Conservation (phyloP, 1,140 invertebrate species). For the Listronotus oregonensis region DNA sequence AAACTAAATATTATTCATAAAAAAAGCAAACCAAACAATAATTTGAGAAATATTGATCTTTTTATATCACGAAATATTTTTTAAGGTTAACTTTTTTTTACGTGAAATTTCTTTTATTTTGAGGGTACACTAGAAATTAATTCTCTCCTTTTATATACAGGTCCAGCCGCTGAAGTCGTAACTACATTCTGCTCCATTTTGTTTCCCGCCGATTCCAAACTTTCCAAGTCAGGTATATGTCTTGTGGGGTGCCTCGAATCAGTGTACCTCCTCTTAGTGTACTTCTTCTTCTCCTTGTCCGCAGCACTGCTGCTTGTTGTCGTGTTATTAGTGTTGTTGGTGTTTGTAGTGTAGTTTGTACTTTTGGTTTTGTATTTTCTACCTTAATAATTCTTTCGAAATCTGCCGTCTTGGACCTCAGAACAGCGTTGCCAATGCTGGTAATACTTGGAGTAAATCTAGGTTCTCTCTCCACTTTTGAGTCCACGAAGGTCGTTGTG, state of each 20-base stretch:
- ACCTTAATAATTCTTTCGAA: constrained; percentile 64
- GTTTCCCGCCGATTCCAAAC: constrained; percentile 49
- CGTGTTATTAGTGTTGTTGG: constrained; percentile 54
- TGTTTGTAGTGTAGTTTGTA: constrained; percentile 46
- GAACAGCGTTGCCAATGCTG: constrained; percentile 68
- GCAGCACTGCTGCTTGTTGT: constrained; percentile 48
- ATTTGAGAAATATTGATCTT: no score
- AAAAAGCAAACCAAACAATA: no score
- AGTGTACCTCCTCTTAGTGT: constrained; percentile 66
- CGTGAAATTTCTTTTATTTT: no score
- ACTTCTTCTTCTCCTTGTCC: constrained; percentile 62
- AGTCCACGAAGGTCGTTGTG: constrained; percentile 31
- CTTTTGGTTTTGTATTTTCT: constrained; percentile 48
- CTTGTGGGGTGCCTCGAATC: constrained; percentile 66
- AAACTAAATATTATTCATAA: no score
- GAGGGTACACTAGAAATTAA: constrained; percentile 75
- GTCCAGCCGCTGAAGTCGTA: constrained; percentile 49
- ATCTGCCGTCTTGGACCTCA: constrained; percentile 70
- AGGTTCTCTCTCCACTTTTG: constrained; percentile 49
- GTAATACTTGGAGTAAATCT: constrained; percentile 65
- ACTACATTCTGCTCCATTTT: constrained; percentile 42
- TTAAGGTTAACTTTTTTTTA: no score
- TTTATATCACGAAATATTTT: no score
- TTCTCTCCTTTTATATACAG: constrained; percentile 78
- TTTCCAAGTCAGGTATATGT: constrained; percentile 64